Base-by-base conservation (phyloP, 2,888 invertebrate genomes). In the Aplocera efformata region DNA sequence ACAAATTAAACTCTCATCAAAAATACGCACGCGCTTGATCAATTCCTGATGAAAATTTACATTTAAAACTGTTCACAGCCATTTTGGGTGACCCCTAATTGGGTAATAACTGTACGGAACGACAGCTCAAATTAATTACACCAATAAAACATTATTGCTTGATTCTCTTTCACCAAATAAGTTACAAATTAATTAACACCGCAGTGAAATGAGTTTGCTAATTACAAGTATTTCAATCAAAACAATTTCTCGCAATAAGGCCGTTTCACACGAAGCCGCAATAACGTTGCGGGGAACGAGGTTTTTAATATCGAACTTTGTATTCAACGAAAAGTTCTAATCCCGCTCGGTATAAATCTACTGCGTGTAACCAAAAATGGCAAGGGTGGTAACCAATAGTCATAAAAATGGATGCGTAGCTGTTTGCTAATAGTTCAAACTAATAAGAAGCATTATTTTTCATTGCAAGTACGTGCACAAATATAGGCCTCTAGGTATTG, bases 181-280 rank as follows among this genome's bases (percentile, higher is more conserved):
- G 21, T 39, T 32, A 36, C 32, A 29, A 32, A 40, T 40, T 44
- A 44, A 44, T 39, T 35, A 32, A 23, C 41, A 35, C 11, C 32
- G 10, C 35, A 25, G 17, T 36, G 39, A 34, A 40, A 44, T 39
- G 35, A 44, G 39, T 30, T 36, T 29, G 31, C 31, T 36, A 29
- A 44, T 39, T 44, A 44, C 24, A 44, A 39, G 35, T 40, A 39
- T 40, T 44, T 40, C 43, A 36, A 40, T 40, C 34, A 32, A 43
- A 39, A 27, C 27, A 30, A 22, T 17, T 17, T 17, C 13, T 17
- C 13, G 22, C 31, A 10, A 28, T 26, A 34, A 10, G 23, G 34
- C 23, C 22, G 13, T 26, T 30, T 34, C 17, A 27, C 25, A 33
- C 11, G 10, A 29, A 40, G 29, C 32, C 33, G 23, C 40, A 10